phyloP scores from a whole-genome alignment of 2,888 invertebrate species.

The Venusia cambrica region DNA sequence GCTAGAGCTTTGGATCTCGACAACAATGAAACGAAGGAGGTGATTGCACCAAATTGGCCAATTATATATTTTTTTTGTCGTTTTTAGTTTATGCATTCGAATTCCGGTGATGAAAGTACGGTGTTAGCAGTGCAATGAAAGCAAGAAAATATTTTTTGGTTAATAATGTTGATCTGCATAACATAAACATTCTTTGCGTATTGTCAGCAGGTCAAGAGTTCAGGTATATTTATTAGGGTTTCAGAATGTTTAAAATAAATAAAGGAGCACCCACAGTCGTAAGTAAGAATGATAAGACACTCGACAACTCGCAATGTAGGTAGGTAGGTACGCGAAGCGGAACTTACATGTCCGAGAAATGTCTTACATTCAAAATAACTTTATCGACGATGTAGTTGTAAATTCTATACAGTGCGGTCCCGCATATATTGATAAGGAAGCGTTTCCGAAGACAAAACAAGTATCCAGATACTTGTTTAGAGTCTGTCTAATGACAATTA shows the following conservation, averaged over 20 bases:
- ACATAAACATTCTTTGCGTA: no score
- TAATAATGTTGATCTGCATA: no score
- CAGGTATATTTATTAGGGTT: no score
- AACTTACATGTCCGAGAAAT: constrained; percentile 28
- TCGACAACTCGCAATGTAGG: constrained; percentile 13
- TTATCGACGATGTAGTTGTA: constrained; percentile 13
- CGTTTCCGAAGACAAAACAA: no score
- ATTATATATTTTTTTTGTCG: constrained; percentile 32
- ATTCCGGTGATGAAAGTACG: constrained; percentile 24
- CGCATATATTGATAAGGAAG: constrained; percentile 2
- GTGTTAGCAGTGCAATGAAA: no score
- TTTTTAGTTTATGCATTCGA: constrained; percentile 17
- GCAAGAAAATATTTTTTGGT: no score
- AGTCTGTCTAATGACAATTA: no score
- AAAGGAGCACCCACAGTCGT: constrained; percentile 2
- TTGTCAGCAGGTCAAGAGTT: no score
- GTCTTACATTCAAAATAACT: constrained; percentile 15
- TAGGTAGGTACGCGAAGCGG: constrained; percentile 15
- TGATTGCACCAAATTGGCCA: constrained; percentile 32
- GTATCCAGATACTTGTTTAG: no score
- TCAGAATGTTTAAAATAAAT: no score
- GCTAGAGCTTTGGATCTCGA: constrained; percentile 16
- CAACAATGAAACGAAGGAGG: constrained; percentile 32
- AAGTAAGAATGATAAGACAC: constrained; percentile 14
- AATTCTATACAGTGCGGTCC: constrained; percentile 9